Conservation (phyloP, 2,113 vertebrate species). For the Atlantisia rogersi region DNA sequence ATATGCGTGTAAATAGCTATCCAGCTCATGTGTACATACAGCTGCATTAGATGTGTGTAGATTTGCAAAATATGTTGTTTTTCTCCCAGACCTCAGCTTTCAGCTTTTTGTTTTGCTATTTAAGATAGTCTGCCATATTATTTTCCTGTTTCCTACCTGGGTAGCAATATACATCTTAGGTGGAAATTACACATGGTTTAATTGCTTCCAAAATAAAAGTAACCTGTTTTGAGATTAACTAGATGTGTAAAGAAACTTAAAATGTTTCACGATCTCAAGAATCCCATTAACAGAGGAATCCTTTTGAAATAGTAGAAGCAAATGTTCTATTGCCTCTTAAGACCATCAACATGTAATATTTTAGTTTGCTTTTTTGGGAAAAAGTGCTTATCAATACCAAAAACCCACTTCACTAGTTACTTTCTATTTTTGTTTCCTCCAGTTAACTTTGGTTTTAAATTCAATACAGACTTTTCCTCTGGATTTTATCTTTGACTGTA, state of each 20-base stretch:
- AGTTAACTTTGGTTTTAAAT: background rate
- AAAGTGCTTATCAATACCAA: background rate
- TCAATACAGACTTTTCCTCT: background rate
- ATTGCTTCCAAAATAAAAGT: background rate
- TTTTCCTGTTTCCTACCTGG: background rate
- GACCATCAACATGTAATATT: background rate
- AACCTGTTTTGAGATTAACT: background rate
- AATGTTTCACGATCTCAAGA: background rate
- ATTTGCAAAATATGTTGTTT: rapidly evolving
- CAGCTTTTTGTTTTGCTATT: background rate
- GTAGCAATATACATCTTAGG: background rate
- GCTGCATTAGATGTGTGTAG: background rate
- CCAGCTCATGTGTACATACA: background rate
- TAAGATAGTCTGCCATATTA: background rate
- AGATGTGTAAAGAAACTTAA: background rate
- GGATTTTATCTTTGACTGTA: background rate
- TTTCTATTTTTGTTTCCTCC: background rate
- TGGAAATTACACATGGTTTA: background rate
- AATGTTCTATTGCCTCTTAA: background rate
- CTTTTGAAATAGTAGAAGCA: background rate
- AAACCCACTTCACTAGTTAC: background rate
- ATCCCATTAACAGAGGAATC: background rate
- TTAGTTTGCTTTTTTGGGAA: rapidly evolving
- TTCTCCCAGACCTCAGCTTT: background rate
- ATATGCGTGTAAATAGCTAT: background rate